Evolutionary conservation across 1,140 invertebrate species (phyloP), one percentile per base, ranked within the genome.

Genomic region (Diploscapter pachys): DNA sequence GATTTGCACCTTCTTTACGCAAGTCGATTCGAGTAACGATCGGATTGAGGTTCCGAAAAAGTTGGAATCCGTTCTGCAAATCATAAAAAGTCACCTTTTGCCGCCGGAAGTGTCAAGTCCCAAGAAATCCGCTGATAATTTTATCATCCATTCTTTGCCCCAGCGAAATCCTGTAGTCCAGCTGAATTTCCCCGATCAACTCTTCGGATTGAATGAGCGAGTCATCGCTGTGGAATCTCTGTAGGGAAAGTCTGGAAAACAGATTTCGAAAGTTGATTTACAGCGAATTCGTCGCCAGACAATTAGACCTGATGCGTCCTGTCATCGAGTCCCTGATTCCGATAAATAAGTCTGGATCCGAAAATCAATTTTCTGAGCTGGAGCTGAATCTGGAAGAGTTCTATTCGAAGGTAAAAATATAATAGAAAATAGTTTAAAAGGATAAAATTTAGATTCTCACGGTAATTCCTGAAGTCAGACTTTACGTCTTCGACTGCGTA

Each of bases 211-310:
- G 8, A 88, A 90, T 2, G 93, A 95, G 84, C 89, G 95, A 78
- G 90, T 95, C 52, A 92, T 96, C 4, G 95, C 92, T 0, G 91
- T 94, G 0, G 95, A 98, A 87, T 96, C 94, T 80, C 88, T 94
- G 88, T 89, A 82, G 86, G 87, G n/a, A 1, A 31, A 31, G 50
- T 2, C 4, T 53, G 50, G 31, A 48, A n/a, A 8, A 55, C 6
- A 67, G 0, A 67, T n/a, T 65, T 11, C 50, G 5, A 52, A 11
- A 56, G 4, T 4, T 48, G 51, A 11, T n/a, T 83, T 84, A 64
- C 75, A 89, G 88, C 3, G 90, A 94, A 81, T 96, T 95, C 88
- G 88, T 96, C 79, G 90, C 92, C 2, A 90, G 91, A 80, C 95
- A 96, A 86, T 92, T 93, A 78, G 91, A 93, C 83, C 89, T 90